These are phyloP conservation scores for Nemapogon koenigi DNA, from an alignment of 2,888 invertebrate genomes.

Conservation along the genomic window DNA sequence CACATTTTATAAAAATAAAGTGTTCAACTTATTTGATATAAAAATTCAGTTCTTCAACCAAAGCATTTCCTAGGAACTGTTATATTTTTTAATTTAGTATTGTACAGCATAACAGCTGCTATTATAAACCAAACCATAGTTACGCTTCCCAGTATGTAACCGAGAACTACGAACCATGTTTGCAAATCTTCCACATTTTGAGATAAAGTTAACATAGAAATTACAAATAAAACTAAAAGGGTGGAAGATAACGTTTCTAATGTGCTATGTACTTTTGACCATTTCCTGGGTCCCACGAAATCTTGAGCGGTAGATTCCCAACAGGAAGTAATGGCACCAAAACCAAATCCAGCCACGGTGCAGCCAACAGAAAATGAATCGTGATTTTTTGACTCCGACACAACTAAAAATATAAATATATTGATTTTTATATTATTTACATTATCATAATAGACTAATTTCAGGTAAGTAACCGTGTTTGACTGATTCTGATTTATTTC, in stretches of 20 bases:
- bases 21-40: too few species aligned
- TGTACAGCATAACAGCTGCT: constrained; percentile 31
- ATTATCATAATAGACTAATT: background rate
- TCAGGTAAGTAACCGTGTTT: background rate
- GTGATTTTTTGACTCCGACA: constrained; percentile 41
- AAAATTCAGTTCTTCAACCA: too few species aligned
- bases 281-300: constrained; percentile 52
- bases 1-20: too few species aligned
- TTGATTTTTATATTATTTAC: background rate
- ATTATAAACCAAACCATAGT: constrained; percentile 39
- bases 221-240: constrained; percentile 33
- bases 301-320: constrained; percentile 52
- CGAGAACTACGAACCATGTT: constrained; percentile 36
- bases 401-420: constrained; percentile 29
- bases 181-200: constrained; percentile 29
- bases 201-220: constrained; percentile 32
- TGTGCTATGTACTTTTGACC: constrained; percentile 53
- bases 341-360: constrained; percentile 55
- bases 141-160: constrained; percentile 29
- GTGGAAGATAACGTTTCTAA: constrained; percentile 47
- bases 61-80: constrained; percentile 22
- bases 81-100: constrained; percentile 33
- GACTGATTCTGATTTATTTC: background rate
- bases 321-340: constrained; percentile 49
- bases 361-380: constrained; percentile 55